Conservation (phyloP, 2,797 vertebrate species). For the Macropodus opercularis region DNA sequence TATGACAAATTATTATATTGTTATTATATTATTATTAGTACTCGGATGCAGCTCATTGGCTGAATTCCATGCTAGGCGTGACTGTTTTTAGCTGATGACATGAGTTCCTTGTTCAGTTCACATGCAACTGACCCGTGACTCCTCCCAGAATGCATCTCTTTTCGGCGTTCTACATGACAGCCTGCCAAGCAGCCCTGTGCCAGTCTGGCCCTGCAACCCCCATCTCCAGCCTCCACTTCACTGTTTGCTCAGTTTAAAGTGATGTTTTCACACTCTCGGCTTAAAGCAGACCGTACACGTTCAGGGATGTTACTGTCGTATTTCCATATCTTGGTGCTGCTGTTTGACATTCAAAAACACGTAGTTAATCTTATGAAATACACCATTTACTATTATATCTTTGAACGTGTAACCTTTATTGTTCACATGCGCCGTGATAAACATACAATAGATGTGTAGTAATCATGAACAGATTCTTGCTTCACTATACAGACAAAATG, state of each 20-base stretch:
- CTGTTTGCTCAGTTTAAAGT: slow-evolving; percentile 4
- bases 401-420: no score
- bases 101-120: slow-evolving; percentile 44
- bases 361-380: neutral
- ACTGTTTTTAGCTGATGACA: slow-evolving; percentile 36
- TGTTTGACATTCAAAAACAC: neutral
- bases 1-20: no score
- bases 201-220: slow-evolving; percentile 28
- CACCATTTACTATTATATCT: neutral
- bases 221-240: neutral
- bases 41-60: slow-evolving; percentile 15
- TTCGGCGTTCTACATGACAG: slow-evolving; percentile 51
- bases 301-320: neutral
- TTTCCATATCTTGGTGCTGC: neutral
- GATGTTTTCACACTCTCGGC: neutral
- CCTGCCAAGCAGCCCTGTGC: slow-evolving; percentile 25
- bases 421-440: no score
- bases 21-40: slow-evolving; percentile 14
- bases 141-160: slow-evolving; percentile 50
- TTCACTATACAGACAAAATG: slow-evolving; percentile 7
- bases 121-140: slow-evolving; percentile 40
- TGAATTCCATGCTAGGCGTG: slow-evolving; percentile 50
- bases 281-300: neutral
- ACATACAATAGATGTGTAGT: neutral
- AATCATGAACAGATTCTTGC: neutral